phyloP scores from a whole-genome alignment of 2,797 vertebrate species.

The Sciaenops ocellatus region DNA sequence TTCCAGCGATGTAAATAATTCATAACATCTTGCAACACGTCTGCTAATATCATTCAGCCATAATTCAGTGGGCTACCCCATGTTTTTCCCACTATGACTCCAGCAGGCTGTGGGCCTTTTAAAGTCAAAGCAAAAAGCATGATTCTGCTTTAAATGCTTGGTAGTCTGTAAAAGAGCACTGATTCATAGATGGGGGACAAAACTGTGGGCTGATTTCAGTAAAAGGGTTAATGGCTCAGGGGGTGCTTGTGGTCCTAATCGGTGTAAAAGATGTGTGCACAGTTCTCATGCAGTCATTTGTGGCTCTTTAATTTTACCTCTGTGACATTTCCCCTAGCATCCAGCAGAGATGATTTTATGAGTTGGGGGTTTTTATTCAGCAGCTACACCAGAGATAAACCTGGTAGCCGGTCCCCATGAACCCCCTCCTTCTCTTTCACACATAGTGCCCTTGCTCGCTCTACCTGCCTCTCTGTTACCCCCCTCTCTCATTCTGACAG shows the following conservation, averaged over 20 bases:
- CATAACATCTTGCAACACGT: conserved; percentile 57
- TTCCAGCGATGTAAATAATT: conserved; percentile 71
- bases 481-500: conserved; percentile 70
- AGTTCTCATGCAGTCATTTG: conserved; percentile 64
- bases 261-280: conserved; percentile 51
- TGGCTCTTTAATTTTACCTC: conserved; percentile 61
- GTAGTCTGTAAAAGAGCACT: conserved; percentile 30
- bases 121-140: conserved; percentile 39
- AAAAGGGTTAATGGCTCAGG: conserved; percentile 57
- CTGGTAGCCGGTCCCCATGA: conserved; percentile 19
- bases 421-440: conserved; percentile 44
- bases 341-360: conserved; percentile 67
- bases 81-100: conserved; percentile 36
- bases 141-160: conserved; percentile 35
- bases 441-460: conserved; percentile 52
- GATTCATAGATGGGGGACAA: conserved; percentile 28
- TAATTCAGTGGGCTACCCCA: conserved; percentile 30
- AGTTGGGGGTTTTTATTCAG: conserved; percentile 42
- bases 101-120: conserved; percentile 20
- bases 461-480: conserved; percentile 62
- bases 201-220: conserved; percentile 33
- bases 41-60: conserved; percentile 56
- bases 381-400: conserved; percentile 50
- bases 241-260: conserved; percentile 43
- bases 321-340: conserved; percentile 62